Base-by-base conservation (phyloP, 2,888 invertebrate genomes). In the Troglohyphantes excavatus region DNA sequence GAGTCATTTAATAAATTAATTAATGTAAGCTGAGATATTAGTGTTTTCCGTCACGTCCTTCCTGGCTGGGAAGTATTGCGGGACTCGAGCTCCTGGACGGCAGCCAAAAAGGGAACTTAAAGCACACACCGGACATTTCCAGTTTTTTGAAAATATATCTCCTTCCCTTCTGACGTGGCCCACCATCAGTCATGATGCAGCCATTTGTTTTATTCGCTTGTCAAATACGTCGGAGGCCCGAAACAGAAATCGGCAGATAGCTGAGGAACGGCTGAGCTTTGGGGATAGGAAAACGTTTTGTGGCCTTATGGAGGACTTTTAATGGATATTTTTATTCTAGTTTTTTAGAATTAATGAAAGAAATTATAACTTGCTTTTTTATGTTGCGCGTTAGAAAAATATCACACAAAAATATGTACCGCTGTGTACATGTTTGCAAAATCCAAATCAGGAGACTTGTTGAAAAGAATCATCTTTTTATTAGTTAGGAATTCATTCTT, bases 131-230 rank as follows among this genome's bases (percentile, higher is more conserved):
- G 29, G 23, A 29, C 43, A 29, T 61, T 29, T 61, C 59, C 33
- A 21, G 81, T 68, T 70, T 82, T 72, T 33, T 65, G 75, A 82
- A 70, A 59, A 82, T 82, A 82, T 82, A 82, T 82, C 70, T 67
- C 70, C 61, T 70, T 82, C 70, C 33, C 68, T 70, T 61, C 72
- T 59, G 21, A 82, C 72, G 13, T 33, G 29, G 33, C 68, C 39
- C 70, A 33, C 61, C 82, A 82, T 82, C 82, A 82, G 70, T 82
- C 82, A 82, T 70, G 72, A 61, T 82, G 11, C 59, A 61, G 26
- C 82, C 70, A 82, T 82, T 82, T 82, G 82, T 82, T 82, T 82
- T 82, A 82, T 82, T 61, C 70, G 61, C 82, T 70, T 82, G 82
- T 82, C 82, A 82, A 59, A 82, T 39, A 33, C 39, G 70, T 82